These are phyloP conservation scores for Phymanthus crucifer DNA, from an alignment of 92 coral and sea anemone genomes.

Conservation along the genomic window DNA sequence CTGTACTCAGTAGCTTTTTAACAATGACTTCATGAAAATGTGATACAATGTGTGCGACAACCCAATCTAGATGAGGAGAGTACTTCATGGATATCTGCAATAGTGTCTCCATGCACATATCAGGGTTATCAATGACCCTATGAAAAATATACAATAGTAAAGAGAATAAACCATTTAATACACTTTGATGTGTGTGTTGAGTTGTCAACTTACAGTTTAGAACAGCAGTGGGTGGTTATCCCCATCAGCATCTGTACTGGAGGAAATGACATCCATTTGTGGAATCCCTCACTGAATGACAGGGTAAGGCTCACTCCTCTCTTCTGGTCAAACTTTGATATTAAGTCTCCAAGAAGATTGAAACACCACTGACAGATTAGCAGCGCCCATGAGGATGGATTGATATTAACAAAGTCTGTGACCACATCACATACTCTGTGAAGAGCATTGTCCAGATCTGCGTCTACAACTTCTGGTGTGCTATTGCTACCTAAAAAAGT, in stretches of 20 bases:
- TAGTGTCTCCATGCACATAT: slow-evolving; percentile 86
- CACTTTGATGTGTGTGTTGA: too few relatives aligned
- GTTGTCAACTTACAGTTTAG: slow-evolving; percentile 73
- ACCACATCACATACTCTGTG: slow-evolving; percentile 89
- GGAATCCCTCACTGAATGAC: slow-evolving; percentile 89
- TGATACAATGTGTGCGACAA: slow-evolving; percentile 97
- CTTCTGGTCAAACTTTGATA: slow-evolving; percentile 80
- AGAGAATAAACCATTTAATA: background rate
- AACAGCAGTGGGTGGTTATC: slow-evolving; percentile 90
- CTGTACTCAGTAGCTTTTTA: slow-evolving; percentile 82
- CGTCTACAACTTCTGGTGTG: slow-evolving; percentile 62
- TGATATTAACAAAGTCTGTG: slow-evolving; percentile 77
- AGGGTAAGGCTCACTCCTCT: slow-evolving; percentile 75
- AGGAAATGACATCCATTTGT: slow-evolving; percentile 94
- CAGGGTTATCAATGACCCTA: slow-evolving; percentile 67
- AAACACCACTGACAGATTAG: slow-evolving; percentile 96
- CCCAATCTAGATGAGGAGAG: slow-evolving; percentile 98
- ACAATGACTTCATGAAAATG: slow-evolving; percentile 85
- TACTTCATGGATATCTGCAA: slow-evolving; percentile 88
- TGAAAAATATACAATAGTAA: background rate
- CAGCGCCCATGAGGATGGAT: slow-evolving; percentile 95
- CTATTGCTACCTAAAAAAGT: slow-evolving; percentile 22
- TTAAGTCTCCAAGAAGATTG: slow-evolving; percentile 92
- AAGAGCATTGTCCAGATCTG: slow-evolving; percentile 79
- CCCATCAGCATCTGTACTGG: slow-evolving; percentile 94